A percentile compares a stretch with the other conserved stretches of the same genome.
phyloP scores from a whole-genome alignment of 1,140 invertebrate genomes.

The Artemia franciscana region DNA sequence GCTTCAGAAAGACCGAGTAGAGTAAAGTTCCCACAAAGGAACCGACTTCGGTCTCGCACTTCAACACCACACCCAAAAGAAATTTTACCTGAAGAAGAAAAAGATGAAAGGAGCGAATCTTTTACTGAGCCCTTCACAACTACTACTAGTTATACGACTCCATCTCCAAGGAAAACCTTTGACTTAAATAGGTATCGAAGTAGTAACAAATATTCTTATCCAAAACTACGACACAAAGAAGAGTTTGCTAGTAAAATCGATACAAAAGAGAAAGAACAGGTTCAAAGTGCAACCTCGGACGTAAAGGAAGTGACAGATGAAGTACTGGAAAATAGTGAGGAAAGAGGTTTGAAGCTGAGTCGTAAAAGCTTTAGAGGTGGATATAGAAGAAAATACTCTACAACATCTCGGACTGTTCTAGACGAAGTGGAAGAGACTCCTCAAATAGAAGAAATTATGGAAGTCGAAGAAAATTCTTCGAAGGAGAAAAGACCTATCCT shows the following conservation, averaged over 20 bases:
- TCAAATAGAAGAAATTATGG: not conserved
- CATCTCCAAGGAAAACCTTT: not conserved
- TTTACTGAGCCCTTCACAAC: not conserved
- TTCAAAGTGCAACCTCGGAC: not conserved
- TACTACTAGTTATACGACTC: not conserved
- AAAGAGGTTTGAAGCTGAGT: not conserved
- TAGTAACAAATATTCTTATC: not conserved
- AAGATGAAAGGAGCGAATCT: too few relatives aligned
- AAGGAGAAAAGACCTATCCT: not conserved
- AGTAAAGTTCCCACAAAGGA: not conserved
- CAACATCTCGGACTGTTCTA: not conserved
- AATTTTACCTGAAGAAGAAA: too few relatives aligned
- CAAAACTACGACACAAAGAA: not conserved
- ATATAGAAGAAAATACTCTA: not conserved
- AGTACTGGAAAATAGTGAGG: not conserved
- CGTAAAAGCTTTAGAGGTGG: not conserved
- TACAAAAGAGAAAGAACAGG: not conserved
- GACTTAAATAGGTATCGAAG: not conserved
- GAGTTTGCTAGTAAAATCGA: not conserved
- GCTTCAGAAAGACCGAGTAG: too few relatives aligned
- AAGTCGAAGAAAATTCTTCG: not conserved
- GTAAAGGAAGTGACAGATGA: not conserved
- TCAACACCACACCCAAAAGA: too few relatives aligned
- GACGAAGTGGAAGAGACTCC: not conserved
- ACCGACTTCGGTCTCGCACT: not conserved